Evolutionary conservation across 2,888 invertebrate species (phyloP), one percentile per base, ranked within the genome.

Genomic region (Sinotaia quadrata): DNA sequence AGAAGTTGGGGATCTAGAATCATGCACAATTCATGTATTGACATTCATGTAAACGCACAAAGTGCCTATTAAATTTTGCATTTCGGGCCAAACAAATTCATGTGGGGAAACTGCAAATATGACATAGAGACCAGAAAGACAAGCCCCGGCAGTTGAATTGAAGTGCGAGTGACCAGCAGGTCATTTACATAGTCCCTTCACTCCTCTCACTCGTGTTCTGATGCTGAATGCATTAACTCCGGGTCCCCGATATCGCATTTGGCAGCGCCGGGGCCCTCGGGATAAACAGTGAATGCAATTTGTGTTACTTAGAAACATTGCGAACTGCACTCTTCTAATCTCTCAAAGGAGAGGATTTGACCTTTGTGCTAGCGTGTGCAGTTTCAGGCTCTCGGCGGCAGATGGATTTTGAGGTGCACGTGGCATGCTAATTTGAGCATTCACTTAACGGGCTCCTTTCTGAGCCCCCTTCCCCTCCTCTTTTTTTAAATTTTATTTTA

Each of bases 261-360:
- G 63, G 52, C 63, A 63, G 54, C 37, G n/a, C 24, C 37, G 21
- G 29, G 63, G 36, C 63, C 54, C 63, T 37, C 18, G 63, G 63
- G 54, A 63, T 63, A 63, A 63, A 63, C 63, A 63, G 54, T 63
- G 63, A 63, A 63, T 63, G 54, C 54, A 51, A 63, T 63, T 63
- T 63, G 63, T 63, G 36, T 63, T 63, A 63, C 63, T 63, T 63
- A 54, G 54, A 54, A 54, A 41, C 63, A n/a, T 34, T 24, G 63
- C 63, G 36, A 63, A 63, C 29, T 63, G 52, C 51, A 29, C 41
- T 21, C n/a, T 33, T 52, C 63, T 63, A 63, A 63, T 63, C 63
- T 34, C 37, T 36, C 52, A 12, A 54, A 36, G 54, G 63, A 52
- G 31, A 54, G 51, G 63, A 54, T 29, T 36, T 51, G 54, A 63